Base-by-base conservation (phyloP, 1,140 invertebrate genomes). In the Drosophila ironensis region DNA sequence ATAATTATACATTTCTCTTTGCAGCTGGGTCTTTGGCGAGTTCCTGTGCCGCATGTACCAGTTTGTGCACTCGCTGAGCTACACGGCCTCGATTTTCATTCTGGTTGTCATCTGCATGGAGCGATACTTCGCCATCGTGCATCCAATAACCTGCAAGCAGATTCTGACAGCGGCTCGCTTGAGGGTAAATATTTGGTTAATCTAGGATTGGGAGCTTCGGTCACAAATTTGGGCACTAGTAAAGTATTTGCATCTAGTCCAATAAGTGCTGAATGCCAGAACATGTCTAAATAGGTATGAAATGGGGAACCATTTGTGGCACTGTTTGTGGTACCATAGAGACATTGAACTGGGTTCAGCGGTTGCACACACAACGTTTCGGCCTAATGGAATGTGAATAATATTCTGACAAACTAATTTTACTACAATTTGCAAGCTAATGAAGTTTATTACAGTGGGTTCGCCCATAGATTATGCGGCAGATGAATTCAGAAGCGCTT, bases 21-120 rank as follows among this genome's bases (percentile, higher is more conserved):
- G 81, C 91, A 95, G 94, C 81, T 96, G 95, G 95, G 92, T 94
- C 11, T 93, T 96, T 33, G 95, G 95, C 1, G 92, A 95, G 52
- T 95, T 95, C 69, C 91, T 96, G 8, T 96, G 95, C 89, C 95
- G 95, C 81, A 95, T 95, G 92, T 96, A 96, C 89, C 94, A 95
- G 90, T 96, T 96, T 78, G 93, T 95, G 5, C 94, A 95, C 72
- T 94, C 93, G 0, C 89, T 96, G 19, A 95, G 94, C 77, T 96
- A 95, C 88, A 96, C 95, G 2, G 94, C 95, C 0, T 96, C 95
- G 6, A 95, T 96, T 53, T 94, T 95, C 77, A 96, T 96, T 30
- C 90, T 96, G 38, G 94, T 95, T 7, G 94, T 96, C 9, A 95
- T 96, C 47, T 96, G 95, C 75, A 93, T 94, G n/a, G 95, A 96